phyloP scores from a whole-genome alignment of 64 coral and sea anemone species.

The Astreopora myriophthalma region DNA sequence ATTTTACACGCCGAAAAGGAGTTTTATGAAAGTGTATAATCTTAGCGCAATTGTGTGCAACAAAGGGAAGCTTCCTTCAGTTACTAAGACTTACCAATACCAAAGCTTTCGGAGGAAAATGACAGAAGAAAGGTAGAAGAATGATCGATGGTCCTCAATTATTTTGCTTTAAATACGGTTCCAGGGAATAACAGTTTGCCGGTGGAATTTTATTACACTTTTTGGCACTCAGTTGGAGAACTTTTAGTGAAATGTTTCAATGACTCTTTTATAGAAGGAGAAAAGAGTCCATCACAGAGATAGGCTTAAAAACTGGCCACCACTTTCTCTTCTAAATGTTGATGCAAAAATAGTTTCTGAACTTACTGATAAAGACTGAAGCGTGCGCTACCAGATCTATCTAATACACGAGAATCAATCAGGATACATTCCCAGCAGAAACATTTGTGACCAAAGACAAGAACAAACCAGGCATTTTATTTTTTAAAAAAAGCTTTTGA shows the following conservation, averaged over 20 bases:
- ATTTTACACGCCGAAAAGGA: not conserved
- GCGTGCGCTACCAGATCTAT: not conserved
- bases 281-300: not conserved
- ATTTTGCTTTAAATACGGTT: conserved; percentile 4
- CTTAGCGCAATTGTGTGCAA: not conserved
- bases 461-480: not conserved
- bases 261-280: not conserved
- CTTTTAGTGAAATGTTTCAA: not conserved
- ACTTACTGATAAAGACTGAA: conserved; percentile 2
- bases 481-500: not conserved
- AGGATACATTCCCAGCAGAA: not conserved
- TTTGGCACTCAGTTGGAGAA: not conserved
- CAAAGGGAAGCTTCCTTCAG: not conserved
- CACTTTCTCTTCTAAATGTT: not conserved
- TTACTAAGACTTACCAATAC: not conserved
- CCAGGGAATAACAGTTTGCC: conserved; percentile 1
- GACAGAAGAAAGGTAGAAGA: not conserved
- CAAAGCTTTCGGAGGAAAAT: not conserved
- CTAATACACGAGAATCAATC: conserved; percentile 2
- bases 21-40: conserved; percentile 2
- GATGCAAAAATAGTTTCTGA: not conserved
- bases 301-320: not conserved
- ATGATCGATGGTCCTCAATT: not conserved
- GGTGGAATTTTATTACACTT: conserved; percentile 23
- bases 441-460: not conserved